Conservation (phyloP, 2,113 vertebrate species). For the Crocuta crocuta region DNA sequence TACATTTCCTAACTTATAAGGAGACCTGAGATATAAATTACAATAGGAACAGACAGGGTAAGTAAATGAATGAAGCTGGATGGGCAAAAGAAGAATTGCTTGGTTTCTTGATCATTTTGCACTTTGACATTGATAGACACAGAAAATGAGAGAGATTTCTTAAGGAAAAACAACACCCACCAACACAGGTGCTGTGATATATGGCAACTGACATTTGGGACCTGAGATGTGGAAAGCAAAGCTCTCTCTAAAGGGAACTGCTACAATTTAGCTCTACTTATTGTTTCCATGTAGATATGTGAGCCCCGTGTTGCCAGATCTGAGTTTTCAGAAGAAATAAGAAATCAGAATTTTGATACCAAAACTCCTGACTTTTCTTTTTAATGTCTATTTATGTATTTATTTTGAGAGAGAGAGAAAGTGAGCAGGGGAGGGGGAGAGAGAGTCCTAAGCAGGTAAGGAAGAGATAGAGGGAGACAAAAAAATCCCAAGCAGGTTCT, state of each 20-base stretch:
- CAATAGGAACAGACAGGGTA: background rate
- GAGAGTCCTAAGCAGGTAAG: background rate
- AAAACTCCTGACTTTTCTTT: background rate
- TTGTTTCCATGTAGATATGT: background rate
- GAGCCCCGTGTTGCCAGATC: background rate
- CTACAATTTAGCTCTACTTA: background rate
- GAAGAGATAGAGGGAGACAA: background rate
- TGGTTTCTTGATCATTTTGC: background rate
- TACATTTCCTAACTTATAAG: background rate
- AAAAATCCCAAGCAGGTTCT: background rate
- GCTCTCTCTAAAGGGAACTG: background rate
- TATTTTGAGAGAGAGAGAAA: background rate
- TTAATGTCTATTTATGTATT: background rate
- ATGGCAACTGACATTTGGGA: background rate
- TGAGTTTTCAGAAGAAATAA: background rate
- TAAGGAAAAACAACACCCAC: background rate
- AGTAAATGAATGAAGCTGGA: background rate
- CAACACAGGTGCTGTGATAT: background rate
- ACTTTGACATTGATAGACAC: background rate
- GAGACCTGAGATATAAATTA: background rate
- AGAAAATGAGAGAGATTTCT: background rate
- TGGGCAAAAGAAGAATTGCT: background rate
- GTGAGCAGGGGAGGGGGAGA: background rate
- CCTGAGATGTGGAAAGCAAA: background rate
- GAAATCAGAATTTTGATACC: background rate